These are phyloP conservation scores for Petromus typicus DNA, from an alignment of 2,113 vertebrate genomes.

Conservation along the genomic window DNA sequence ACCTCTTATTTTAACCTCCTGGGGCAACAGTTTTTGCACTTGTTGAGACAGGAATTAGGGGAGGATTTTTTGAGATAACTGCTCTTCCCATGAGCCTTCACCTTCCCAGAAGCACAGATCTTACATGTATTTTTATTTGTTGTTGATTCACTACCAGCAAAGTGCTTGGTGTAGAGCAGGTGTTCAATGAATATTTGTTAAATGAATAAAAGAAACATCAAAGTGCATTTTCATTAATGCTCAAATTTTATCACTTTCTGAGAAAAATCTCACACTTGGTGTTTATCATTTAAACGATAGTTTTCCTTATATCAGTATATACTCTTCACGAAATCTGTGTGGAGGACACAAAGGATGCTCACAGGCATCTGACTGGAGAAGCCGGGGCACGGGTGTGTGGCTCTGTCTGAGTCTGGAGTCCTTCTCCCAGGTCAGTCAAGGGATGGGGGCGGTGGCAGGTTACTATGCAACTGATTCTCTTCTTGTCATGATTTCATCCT, in stretches of 20 bases:
- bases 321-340: background rate
- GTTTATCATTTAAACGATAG: slow-evolving; percentile 20
- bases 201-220: slow-evolving; percentile 8
- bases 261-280: background rate
- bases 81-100: background rate
- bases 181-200: background rate
- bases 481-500: background rate
- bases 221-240: background rate
- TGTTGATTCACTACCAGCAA: background rate
- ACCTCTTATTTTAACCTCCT: background rate
- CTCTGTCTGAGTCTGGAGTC: too few relatives aligned
- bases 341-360: background rate
- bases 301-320: background rate
- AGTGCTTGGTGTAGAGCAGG: background rate
- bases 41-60: background rate
- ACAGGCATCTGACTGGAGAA: background rate
- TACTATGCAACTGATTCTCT: background rate
- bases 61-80: background rate
- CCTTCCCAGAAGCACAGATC: background rate
- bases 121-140: background rate
- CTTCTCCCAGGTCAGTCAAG: too few relatives aligned
- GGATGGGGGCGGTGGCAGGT: background rate
- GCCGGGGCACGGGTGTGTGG: background rate
- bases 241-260: slow-evolving; percentile 4
- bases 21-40: background rate